Evolutionary conservation across 2,113 vertebrate genomes (phyloP).

Genomic region (Puffinus mauretanicus): DNA sequence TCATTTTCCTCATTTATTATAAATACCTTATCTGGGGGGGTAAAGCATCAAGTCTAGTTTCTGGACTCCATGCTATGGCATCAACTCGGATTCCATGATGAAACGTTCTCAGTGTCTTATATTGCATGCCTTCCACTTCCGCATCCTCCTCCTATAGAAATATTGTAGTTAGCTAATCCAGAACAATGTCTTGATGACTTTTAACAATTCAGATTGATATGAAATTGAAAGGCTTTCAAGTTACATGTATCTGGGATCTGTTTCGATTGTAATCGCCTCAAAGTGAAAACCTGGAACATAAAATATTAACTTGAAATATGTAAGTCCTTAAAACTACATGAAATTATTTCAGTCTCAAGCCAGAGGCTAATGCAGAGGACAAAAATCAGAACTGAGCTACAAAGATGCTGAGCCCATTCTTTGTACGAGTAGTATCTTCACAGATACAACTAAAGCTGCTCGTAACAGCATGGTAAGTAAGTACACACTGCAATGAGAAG

Average conservation of each 20-base stretch:
- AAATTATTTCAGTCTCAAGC: neutral
- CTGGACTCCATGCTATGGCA: slow-evolving; percentile 93
- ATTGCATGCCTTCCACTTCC: slow-evolving; percentile 87
- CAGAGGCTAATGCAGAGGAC: neutral
- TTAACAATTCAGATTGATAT: neutral
- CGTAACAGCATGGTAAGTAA: neutral
- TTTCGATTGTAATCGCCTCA: neutral
- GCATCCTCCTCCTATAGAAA: slow-evolving; percentile 90
- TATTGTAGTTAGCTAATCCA: slow-evolving; percentile 2
- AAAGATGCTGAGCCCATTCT: neutral
- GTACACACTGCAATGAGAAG: neutral
- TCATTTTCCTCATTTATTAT: neutral
- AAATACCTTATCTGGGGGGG: slow-evolving; percentile 84
- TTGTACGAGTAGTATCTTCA: neutral
- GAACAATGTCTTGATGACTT: neutral
- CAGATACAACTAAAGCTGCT: neutral
- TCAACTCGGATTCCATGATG: slow-evolving; percentile 87
- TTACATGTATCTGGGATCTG: neutral
- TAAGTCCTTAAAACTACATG: neutral
- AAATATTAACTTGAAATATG: neutral
- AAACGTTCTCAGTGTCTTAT: slow-evolving; percentile 84
- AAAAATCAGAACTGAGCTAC: neutral
- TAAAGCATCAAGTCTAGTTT: slow-evolving; percentile 86
- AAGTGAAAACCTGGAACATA: neutral
- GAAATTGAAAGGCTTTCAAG: neutral